Base-by-base conservation (phyloP, 2,113 vertebrate genomes). In the Grantiella picta region DNA sequence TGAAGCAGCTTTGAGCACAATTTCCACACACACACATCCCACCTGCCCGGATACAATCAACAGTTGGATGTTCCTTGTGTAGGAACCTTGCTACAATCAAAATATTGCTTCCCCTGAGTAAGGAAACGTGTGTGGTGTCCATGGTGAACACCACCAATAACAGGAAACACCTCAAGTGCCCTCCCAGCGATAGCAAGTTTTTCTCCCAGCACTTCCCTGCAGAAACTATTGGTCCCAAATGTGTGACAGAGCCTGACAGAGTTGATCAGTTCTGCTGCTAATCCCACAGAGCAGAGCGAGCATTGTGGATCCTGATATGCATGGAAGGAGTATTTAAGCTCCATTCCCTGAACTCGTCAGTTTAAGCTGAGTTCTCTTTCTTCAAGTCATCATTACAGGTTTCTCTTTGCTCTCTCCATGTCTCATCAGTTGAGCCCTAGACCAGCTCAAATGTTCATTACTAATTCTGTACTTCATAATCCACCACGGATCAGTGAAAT, bases 81-180 rank as follows among this genome's bases (percentile, higher is more conserved):
- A 36, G 35, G 47, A 94, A 20, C 28, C 22, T 70, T 21, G 7
- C 29, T 22, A 11, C 18, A 59, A 69, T 4, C 20, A n/a, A 64
- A 71, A 18, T 7, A 45, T 3, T 28, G 35, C 33, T 27, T 47
- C 12, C 12, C 12, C n/a, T 31, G 13, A 13, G 5, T 9, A 24
- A 57, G 10, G 23, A 10, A 21, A 12, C 8, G 3, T 0, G 0
- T 0, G 1, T 16, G n/a, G 7, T 25, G n/a, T 40, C n/a, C 28
- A 16, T 8, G 15, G 40, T 12, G 13, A 60, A 9, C 3, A 3
- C 4, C 56, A 72, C 13, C 83, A 49, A 15, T 5, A 72, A 11
- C 22, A 38, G 22, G 57, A 57, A 91, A 78, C 60, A 50, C 25
- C 52, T 65, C 11, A 20, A 69, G 44, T 15, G 8, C 33, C 33